Base-by-base conservation (phyloP, 2,797 vertebrate species). In the Xenops minutus region DNA sequence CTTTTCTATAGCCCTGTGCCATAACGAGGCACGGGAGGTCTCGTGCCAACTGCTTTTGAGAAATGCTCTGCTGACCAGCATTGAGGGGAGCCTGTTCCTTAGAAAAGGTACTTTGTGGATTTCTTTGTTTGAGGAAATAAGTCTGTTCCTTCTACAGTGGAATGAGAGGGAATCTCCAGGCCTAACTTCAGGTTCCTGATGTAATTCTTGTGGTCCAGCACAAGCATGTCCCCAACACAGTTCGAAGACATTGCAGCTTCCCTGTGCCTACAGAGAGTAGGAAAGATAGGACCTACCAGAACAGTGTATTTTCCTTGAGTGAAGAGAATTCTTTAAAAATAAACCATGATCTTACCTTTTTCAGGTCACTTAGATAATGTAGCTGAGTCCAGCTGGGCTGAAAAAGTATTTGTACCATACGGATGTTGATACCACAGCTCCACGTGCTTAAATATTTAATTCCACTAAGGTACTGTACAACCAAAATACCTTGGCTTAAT, bases 401-500 rank as follows among this genome's bases (percentile, higher is more conserved):
- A 62, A 79, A 43, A 96, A 91, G 56, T 66, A 24, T 92, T 92
- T 73, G 87, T 20, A 34, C 68, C 46, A 64, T 75, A 92, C 19
- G 5, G 66, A 39, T n/a, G 37, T 77, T 62, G 77, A 84, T 27
- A 77, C n/a, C 71, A 69, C 27, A 91, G 59, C 79, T 84, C 49
- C 18, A n/a, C 2, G 1, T 72, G 37, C 51, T 88, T 94, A 79
- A 92, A 87, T 87, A 66, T 96, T 94, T 93, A 84, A 78, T 56
- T 91, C 9, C 8, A 23, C 77, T 72, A 66, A 90, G 92, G 81
- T 92, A 85, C 24, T 13, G 5, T 22, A 44, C 49, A 78, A 69
- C 72, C 54, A 78, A 91, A 96, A 91, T 44, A 78, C 88, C 67
- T 94, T 92, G 36, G 39, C 86, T 95, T 93, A 75, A 89, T 92